A percentile compares a stretch with the other conserved stretches of the same genome.
Conservation (phyloP, 2,888 invertebrate species). For the Hyposoter didymator region DNA sequence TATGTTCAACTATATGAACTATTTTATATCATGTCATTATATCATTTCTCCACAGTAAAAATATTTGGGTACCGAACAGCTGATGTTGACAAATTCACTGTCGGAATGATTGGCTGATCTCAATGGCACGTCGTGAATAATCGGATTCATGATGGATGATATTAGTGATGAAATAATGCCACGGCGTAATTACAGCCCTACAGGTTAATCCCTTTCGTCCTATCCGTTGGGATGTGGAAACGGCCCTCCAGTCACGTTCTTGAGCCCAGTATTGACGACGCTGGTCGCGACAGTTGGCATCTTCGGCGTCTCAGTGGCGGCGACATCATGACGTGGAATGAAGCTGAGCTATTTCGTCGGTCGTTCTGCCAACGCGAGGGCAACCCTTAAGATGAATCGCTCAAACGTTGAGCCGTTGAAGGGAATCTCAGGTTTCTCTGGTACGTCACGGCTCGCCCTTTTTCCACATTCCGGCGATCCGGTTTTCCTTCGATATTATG, state of each 20-base stretch:
- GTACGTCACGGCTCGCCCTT: slow-evolving; percentile 11
- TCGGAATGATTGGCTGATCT: neutral
- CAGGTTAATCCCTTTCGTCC: slow-evolving; percentile 28
- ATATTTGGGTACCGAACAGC: neutral
- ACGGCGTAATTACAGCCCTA: slow-evolving; percentile 31
- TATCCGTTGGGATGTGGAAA: slow-evolving; percentile 28
- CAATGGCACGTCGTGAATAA: neutral
- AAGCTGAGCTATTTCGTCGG: slow-evolving; percentile 58
- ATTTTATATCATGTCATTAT: too few species aligned
- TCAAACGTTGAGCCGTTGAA: neutral
- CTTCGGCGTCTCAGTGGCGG: slow-evolving; percentile 36
- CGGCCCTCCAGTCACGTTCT: slow-evolving; percentile 23
- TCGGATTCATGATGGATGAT: slow-evolving; percentile 41
- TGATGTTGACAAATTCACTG: slow-evolving; percentile 16
- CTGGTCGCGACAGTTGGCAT: slow-evolving; percentile 50
- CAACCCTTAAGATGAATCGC: slow-evolving; percentile 14
- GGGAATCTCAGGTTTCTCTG: slow-evolving; percentile 5
- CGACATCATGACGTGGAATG: slow-evolving; percentile 54
- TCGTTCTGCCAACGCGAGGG: slow-evolving; percentile 48
- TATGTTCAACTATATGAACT: too few species aligned
- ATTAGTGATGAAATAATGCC: slow-evolving; percentile 49
- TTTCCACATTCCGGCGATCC: neutral
- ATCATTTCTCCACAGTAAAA: neutral
- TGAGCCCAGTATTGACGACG: slow-evolving; percentile 45
- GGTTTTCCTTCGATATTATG: neutral